Evolutionary conservation across 2,888 invertebrate genomes (phyloP), one percentile per base, ranked within the genome.

Genomic region (Eristalinus sepulchralis): DNA sequence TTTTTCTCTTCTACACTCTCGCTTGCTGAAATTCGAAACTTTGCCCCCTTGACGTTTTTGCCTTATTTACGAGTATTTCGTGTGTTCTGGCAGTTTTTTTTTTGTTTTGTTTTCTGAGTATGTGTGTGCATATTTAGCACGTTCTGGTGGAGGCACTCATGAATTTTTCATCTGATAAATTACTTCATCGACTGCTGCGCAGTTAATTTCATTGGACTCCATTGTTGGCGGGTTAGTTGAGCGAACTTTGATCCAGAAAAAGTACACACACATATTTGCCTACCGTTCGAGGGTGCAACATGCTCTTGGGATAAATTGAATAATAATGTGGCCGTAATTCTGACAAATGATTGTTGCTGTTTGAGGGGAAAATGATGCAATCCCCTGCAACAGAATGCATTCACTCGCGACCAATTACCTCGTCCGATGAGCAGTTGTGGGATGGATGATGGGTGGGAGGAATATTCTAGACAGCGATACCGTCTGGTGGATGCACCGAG

Each of bases 381-480:
- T 89, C 27, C n/a, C 5, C 82, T 71, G 57, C 82, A 60, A 80
- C 86, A 83, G 90, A 90, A 90, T 90, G 89, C 89, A 88, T 88
- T 88, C 89, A 90, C 91, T 91, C 90, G 88, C 89, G 89, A 78
- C 89, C 89, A 91, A 91, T 91, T 59, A 89, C 89, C 71, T 85
- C 72, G 2, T n/a, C 10, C 22, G 68, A 24, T 75, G 31, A 5
- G 27, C 27, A 27, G 27, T 27, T 27, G 27, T 27, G 2, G 2
- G 5, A 27, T 27, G 27, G 27, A 27, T 27, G 27, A 5, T 17
- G 66, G 34, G 53, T 17, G 33, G 22, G 27, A 27, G 33, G 66
- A 77, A 60, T 34, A 31, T 59, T 36, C 70, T 47, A 60, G 71
- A 57, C 24, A 22, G 2, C n/a, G 39, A 39, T 10, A 39, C 13